Conservation (phyloP, 2,797 vertebrate genomes). For the Okamejei kenojei region DNA sequence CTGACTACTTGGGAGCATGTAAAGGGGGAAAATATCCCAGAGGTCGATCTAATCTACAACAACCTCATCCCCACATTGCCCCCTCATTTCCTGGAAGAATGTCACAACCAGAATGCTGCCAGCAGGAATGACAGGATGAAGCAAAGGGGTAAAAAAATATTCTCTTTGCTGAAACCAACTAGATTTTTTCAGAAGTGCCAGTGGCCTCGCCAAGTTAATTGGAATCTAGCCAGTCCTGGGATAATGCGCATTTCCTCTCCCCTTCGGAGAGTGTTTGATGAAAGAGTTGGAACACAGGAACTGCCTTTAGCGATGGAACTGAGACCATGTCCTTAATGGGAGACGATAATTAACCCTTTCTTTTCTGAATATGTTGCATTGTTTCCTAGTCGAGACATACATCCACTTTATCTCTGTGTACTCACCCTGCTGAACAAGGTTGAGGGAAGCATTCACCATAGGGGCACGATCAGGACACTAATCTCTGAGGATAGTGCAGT, state of each 20-base stretch:
- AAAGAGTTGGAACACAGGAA: neutral
- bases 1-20: neutral
- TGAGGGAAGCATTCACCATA: no score
- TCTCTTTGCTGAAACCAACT: neutral
- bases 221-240: neutral
- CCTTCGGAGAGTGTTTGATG: neutral
- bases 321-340: neutral
- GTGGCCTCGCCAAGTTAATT: neutral
- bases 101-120: neutral
- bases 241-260: neutral
- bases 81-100: neutral
- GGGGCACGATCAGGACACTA: no score
- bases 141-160: neutral
- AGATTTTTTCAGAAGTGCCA: neutral
- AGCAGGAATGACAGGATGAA: neutral
- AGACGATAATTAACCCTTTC: conserved; percentile 19
- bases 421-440: neutral
- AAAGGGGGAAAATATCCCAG: neutral
- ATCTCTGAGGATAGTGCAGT: no score
- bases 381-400: no score
- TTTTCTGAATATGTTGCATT: neutral
- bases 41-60: no score
- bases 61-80: neutral
- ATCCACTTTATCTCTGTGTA: neutral
- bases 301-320: neutral